Conservation (phyloP, 1,140 invertebrate genomes). For the Phthorimaea operculella region DNA sequence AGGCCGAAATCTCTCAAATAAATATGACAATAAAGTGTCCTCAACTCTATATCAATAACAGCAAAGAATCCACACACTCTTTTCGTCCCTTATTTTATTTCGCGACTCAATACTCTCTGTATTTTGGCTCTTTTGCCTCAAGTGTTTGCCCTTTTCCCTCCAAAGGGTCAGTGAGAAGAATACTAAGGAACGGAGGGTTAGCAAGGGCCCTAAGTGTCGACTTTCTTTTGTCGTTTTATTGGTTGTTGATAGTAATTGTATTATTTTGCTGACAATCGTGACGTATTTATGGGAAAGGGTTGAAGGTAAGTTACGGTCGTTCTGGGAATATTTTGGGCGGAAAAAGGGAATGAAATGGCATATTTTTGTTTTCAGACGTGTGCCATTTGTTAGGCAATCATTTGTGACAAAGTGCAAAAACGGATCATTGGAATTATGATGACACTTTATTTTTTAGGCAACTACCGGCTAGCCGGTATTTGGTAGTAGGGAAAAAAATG, state of each 20-base stretch:
- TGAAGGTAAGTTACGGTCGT: background rate
- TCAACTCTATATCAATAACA: too few species aligned
- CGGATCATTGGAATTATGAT: too few species aligned
- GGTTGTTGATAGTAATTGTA: constrained; percentile 49
- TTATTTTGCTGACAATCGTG: constrained; percentile 12
- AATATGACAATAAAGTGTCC: too few species aligned
- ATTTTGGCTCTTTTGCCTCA: constrained; percentile 44
- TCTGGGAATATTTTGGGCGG: background rate
- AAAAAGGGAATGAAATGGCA: background rate
- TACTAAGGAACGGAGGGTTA: constrained; percentile 35
- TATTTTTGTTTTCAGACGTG: too few species aligned
- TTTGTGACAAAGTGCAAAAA: too few species aligned
- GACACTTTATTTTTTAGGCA: too few species aligned
- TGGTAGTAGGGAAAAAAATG: too few species aligned
- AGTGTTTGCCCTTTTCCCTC: constrained; percentile 61
- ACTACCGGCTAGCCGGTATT: too few species aligned
- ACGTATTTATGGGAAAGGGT: background rate
- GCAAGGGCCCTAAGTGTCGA: constrained; percentile 40
- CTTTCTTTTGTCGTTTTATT: constrained; percentile 60
- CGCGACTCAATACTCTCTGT: constrained; percentile 64
- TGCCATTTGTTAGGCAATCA: too few species aligned
- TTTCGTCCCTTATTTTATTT: constrained; percentile 63
- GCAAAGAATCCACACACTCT: constrained; percentile 35
- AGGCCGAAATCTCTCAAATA: too few species aligned
- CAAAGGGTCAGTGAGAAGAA: constrained; percentile 51